Evolutionary conservation across 2,888 invertebrate genomes (phyloP), one percentile per base, ranked within the genome.

Genomic region (Tromatobia lineatoria): DNA sequence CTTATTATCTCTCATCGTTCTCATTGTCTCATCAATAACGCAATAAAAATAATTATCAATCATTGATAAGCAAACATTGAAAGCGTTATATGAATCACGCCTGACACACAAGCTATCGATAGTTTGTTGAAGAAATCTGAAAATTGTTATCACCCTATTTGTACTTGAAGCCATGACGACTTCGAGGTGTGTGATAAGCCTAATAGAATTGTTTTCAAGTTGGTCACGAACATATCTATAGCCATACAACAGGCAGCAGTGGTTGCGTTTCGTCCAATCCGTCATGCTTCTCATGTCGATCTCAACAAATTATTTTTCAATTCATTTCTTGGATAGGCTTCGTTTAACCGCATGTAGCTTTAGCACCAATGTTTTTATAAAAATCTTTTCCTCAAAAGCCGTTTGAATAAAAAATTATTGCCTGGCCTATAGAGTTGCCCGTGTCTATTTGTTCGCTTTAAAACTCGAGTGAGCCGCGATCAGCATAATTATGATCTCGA

Each of bases 401-500:
- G 29, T 29, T 29, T 29, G 29, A 29, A 23, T n/a, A 42, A 57
- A 45, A 45, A 45, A 61, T 25, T 52, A 23, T 3, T 8, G n/a
- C 50, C 67, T n/a, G 18, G 38, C 0, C 10, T 7, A 11, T 10
- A 29, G 67, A 64, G 59, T 61, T 20, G 15, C 25, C 66, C 50
- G 83, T 38, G 47, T 59, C 47, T 73, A 78, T 50, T 75, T 59
- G 76, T 83, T 76, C 71, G 66, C 70, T 74, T 59, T 66, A 64
- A 42, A 50, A 54, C 45, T 6, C 70, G 34, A 25, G 54, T 64
- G 25, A 64, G 54, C 45, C 29, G 64, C 59, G 66, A 83, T 80
- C 70, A 34, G 42, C 71, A 76, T 83, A 80, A 83, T 80, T 83
- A 83, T 76, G 83, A 76, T 83, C 71, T 83, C 59, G 66, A 76